phyloP scores from a whole-genome alignment of 2,797 vertebrate species.

The Oreochromis mossambicus region DNA sequence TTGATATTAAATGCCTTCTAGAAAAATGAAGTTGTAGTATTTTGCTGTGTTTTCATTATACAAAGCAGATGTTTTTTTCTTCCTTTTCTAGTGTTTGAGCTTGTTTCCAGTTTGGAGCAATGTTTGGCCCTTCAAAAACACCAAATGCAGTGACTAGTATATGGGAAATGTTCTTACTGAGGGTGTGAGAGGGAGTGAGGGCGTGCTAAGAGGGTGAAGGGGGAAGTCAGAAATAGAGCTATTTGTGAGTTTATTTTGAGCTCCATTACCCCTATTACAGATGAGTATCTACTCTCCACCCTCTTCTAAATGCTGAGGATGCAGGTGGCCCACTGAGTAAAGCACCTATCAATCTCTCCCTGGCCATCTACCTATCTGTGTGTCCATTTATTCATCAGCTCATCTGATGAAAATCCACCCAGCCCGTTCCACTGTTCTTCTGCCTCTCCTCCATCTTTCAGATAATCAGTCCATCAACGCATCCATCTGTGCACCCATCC shows the following conservation, averaged over 20 bases:
- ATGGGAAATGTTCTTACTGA: constrained; percentile 37
- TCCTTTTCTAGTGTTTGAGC: background rate
- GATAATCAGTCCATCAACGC: constrained; percentile 70
- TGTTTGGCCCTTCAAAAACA: constrained; percentile 33
- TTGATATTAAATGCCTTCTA: background rate
- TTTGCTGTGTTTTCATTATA: background rate
- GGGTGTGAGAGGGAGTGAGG: constrained; percentile 20
- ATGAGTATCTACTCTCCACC: constrained; percentile 66
- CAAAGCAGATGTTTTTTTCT: background rate
- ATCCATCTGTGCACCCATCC: constrained; percentile 65
- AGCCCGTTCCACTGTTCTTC: constrained; percentile 46
- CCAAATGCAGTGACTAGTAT: constrained; percentile 26
- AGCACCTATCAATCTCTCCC: constrained; percentile 63
- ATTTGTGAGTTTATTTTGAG: constrained; percentile 71
- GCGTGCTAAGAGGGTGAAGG: constrained; percentile 31
- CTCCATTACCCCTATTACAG: constrained; percentile 70
- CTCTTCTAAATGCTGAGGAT: constrained; percentile 59
- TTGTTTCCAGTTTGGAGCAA: constrained; percentile 22
- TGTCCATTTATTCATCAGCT: constrained; percentile 71
- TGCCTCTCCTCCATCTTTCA: constrained; percentile 57
- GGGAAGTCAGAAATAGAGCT: constrained; percentile 54
- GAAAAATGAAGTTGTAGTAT: background rate
- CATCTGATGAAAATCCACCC: constrained; percentile 61
- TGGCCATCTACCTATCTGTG: constrained; percentile 48
- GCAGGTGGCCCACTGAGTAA: constrained; percentile 68